These are phyloP conservation scores for Charanyca ferruginea DNA, from an alignment of 2,888 invertebrate genomes.

Conservation along the genomic window DNA sequence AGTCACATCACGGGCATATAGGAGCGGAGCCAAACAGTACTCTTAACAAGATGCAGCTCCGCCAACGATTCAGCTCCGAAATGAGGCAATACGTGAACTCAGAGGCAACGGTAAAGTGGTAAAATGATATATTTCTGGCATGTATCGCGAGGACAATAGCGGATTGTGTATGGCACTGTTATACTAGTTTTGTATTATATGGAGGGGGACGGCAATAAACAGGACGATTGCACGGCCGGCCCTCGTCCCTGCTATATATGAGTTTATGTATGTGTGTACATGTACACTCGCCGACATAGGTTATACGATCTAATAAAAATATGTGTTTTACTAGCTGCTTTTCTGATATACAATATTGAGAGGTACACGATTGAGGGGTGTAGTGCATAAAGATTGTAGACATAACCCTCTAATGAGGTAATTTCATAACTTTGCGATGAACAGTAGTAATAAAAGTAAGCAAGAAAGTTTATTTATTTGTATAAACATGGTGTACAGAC, in stretches of 20 bases:
- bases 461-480: too few species aligned
- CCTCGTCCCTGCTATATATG: slow-evolving; percentile 57
- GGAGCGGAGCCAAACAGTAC: slow-evolving; percentile 69
- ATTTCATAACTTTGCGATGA: not conserved
- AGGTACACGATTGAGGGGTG: slow-evolving; percentile 26
- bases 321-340: slow-evolving; percentile 56
- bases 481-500: too few species aligned
- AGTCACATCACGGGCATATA: slow-evolving; percentile 32
- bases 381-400: slow-evolving; percentile 9
- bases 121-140: slow-evolving; percentile 76
- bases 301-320: slow-evolving; percentile 62
- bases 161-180: slow-evolving; percentile 71
- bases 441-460: too few species aligned
- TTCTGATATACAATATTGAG: slow-evolving; percentile 47
- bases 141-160: slow-evolving; percentile 68
- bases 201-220: slow-evolving; percentile 75
- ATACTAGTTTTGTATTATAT: slow-evolving; percentile 75
- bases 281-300: slow-evolving; percentile 50
- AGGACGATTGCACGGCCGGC: slow-evolving; percentile 71
- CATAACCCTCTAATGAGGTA: not conserved
- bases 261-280: slow-evolving; percentile 53
- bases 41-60: slow-evolving; percentile 70
- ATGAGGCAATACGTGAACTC: slow-evolving; percentile 72
- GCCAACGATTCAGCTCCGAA: slow-evolving; percentile 69
- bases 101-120: slow-evolving; percentile 78